Base-by-base conservation (phyloP, 2,113 vertebrate genomes). In the Chlorodrepanis virens region DNA sequence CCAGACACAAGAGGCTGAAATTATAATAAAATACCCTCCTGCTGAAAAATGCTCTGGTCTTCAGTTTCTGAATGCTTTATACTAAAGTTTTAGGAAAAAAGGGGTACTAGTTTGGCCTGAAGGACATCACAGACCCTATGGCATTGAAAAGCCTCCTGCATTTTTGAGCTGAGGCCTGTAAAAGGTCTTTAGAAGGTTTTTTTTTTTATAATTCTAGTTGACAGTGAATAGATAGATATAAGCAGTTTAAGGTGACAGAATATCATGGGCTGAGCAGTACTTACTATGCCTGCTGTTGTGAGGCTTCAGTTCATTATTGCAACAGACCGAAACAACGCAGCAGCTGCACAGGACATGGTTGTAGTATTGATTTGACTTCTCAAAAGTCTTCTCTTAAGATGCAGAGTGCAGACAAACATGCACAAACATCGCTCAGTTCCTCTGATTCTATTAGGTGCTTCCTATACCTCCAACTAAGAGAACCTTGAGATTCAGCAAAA, bases 321-420 rank as follows among this genome's bases (percentile, higher is more conserved):
- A 98, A 92, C 93, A 97, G 97, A 97, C 98, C 49, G 61, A 96
- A 98, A 97, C 94, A 97, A 95, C 16, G 69, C 96, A 94, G 96
- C 97, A 93, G 95, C 97, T 97, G 95, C 93, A 44, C 82, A 72
- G 89, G 90, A 98, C 97, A 97, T 96, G 96, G 97, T 97, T 95
- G 96, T 97, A 97, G 97, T 98, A 99, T 99, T 97, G 98, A 99
- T 99, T 97, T 91, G 94, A 80, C 93, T 97, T 94, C 96, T 97
- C 96, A 91, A 97, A 98, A 98, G 96, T 98, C 98, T 98, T 97
- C 97, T 98, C 97, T 99, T 98, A 98, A 97, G 97, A 98, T 98
- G 98, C 98, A 98, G 96, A 98, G 97, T 97, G 97, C 97, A 98
- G 97, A 97, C 93, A 97, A 98, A 98, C 96, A 98, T 97, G 95